Conservation (phyloP, 2,888 invertebrate genomes). For the Idaea aversata region DNA sequence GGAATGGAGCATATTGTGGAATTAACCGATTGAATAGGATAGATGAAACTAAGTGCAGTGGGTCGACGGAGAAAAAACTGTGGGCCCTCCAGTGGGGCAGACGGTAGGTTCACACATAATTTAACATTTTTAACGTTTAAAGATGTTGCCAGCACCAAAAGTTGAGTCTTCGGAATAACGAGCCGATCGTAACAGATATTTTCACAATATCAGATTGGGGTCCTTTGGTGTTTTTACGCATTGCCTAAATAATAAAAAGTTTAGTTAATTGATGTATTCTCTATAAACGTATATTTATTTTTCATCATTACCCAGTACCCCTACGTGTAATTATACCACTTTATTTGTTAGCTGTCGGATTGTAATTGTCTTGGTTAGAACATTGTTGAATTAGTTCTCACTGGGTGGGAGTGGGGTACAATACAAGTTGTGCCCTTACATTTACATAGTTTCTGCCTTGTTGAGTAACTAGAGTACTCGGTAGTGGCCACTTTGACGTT, state of each 20-base stretch:
- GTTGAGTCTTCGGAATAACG: no score
- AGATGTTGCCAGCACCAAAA: no score
- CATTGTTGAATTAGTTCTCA: constrained; percentile 5
- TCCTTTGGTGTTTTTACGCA: neutral
- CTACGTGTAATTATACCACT: neutral
- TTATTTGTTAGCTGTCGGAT: constrained; percentile 3
- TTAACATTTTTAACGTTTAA: no score
- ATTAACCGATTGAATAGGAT: no score
- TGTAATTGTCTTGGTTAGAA: neutral
- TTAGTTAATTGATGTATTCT: neutral
- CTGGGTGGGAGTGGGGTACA: neutral
- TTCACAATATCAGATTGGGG: no score
- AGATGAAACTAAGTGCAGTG: no score
- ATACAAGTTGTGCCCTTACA: neutral
- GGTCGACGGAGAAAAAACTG: no score
- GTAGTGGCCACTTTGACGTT: neutral
- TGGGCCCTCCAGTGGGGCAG: no score
- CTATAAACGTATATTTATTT: neutral
- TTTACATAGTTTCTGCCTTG: constrained; percentile 1
- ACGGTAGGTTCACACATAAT: no score
- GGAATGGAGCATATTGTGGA: no score
- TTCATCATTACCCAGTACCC: neutral
- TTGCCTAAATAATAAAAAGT: neutral
- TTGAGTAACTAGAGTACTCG: neutral
- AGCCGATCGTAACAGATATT: no score